Evolutionary conservation across 2,797 vertebrate species (phyloP).

Genomic region (Ceryle rudis): DNA sequence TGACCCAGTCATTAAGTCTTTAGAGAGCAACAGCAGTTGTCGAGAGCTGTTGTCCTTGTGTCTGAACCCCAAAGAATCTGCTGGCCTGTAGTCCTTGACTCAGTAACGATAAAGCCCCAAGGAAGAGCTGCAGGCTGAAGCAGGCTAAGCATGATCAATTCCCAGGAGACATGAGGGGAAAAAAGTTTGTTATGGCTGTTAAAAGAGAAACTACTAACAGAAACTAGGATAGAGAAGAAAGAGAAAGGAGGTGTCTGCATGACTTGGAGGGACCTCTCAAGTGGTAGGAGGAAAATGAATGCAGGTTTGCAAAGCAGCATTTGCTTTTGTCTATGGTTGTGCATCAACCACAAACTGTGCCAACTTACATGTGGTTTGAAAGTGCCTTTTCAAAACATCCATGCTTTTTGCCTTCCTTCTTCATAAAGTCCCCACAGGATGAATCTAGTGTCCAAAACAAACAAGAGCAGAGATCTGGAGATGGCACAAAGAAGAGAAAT

Average conservation of each 20-base stretch:
- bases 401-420: background rate
- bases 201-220: background rate
- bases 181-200: background rate
- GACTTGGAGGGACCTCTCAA: background rate
- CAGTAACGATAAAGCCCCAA: background rate
- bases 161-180: no score
- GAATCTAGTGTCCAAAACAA: background rate
- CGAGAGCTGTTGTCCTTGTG: background rate
- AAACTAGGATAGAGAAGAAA: background rate
- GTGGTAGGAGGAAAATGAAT: background rate
- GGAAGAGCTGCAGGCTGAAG: background rate
- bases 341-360: background rate
- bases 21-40: background rate
- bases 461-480: background rate
- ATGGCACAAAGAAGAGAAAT: background rate
- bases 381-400: background rate
- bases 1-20: background rate
- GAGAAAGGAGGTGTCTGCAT: background rate
- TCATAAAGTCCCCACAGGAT: background rate
- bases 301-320: background rate
- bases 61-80: background rate
- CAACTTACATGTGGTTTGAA: rapidly evolving
- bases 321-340: background rate
- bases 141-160: background rate
- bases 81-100: background rate